phyloP scores from a whole-genome alignment of 2,797 vertebrate genomes.

The Apogon talboti region DNA sequence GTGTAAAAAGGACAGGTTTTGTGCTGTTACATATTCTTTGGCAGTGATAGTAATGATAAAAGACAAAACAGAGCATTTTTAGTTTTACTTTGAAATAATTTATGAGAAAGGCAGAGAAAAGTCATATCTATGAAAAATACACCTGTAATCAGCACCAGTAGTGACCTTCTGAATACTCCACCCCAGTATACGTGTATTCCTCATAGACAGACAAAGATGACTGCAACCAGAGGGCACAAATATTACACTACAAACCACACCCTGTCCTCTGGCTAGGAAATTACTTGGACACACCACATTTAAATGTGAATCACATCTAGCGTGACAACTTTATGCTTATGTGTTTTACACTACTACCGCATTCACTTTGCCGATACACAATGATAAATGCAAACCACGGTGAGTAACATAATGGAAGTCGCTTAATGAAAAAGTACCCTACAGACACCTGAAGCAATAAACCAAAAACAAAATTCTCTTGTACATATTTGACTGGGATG shows the following conservation, averaged over 20 bases:
- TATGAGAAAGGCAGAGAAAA: conserved; percentile 22
- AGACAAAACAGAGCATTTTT: conserved; percentile 13
- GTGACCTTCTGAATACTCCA: not conserved
- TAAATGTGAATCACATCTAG: conserved; percentile 40
- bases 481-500: conserved; percentile 12
- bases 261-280: conserved; percentile 38
- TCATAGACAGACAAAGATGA: conserved; percentile 20
- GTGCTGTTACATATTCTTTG: conserved; percentile 14
- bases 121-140: conserved; percentile 25
- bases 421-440: conserved; percentile 15
- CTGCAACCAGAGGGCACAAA: conserved; percentile 23
- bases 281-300: conserved; percentile 14
- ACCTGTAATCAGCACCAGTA: conserved; percentile 16
- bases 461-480: conserved; percentile 29
- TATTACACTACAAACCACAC: conserved; percentile 32
- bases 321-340: conserved; percentile 26
- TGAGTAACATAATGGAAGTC: not conserved
- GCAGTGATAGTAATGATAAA: conserved; percentile 14
- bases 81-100: not conserved
- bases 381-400: conserved; percentile 26
- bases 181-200: not conserved
- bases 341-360: not conserved
- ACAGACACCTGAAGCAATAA: conserved; percentile 18
- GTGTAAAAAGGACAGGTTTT: conserved; percentile 14
- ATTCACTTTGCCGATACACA: not conserved